These are phyloP conservation scores for Leucoraja erinaceus DNA, from an alignment of 2,113 vertebrate species.

Conservation along the genomic window DNA sequence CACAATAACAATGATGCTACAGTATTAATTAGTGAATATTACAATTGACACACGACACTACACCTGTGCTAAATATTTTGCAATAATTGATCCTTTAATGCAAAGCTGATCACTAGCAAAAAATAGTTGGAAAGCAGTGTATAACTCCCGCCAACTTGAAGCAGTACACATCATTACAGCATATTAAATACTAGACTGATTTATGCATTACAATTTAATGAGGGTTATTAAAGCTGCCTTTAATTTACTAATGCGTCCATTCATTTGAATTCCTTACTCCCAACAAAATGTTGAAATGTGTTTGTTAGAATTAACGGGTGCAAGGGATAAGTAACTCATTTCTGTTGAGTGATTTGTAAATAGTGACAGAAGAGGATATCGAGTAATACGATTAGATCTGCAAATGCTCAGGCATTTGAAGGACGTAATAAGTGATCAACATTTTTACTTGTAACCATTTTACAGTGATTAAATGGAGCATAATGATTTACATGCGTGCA, in stretches of 20 bases:
- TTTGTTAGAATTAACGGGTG: neutral
- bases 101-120: neutral
- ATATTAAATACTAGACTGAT: neutral
- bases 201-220: neutral
- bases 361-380: neutral
- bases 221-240: neutral
- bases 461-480: neutral
- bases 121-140: neutral
- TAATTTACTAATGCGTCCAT: neutral
- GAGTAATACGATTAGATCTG: neutral
- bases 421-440: too few species aligned
- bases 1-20: neutral
- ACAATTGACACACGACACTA: neutral
- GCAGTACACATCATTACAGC: neutral
- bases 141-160: neutral
- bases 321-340: too few species aligned
- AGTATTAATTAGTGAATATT: neutral
- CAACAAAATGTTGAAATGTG: neutral
- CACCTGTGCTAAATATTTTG: too few species aligned
- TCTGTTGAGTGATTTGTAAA: neutral
- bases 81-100: slow-evolving; percentile 7
- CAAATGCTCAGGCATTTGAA: neutral
- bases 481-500: neutral
- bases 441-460: neutral
- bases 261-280: neutral